phyloP scores from a whole-genome alignment of 1,140 invertebrate species.

The Apis cerana region DNA sequence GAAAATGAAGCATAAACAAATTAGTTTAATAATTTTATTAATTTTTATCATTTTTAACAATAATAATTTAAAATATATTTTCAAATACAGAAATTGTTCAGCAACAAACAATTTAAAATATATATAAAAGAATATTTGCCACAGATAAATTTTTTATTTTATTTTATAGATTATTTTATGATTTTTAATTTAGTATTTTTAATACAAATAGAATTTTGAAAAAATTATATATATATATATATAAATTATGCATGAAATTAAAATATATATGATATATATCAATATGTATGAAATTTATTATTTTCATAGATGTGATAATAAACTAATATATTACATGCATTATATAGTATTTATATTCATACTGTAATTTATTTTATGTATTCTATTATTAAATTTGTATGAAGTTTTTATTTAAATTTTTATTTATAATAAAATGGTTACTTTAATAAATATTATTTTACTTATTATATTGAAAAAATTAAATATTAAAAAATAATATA shows the following conservation, averaged over 20 bases:
- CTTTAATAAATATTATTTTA: neutral
- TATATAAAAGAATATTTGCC: neutral
- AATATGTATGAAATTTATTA: too few relatives aligned
- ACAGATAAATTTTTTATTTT: too few relatives aligned
- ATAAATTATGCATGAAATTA: neutral
- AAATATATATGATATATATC: neutral
- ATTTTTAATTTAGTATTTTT: neutral
- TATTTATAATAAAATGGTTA: slow-evolving; percentile 18
- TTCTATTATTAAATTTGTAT: slow-evolving; percentile 15
- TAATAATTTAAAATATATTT: neutral
- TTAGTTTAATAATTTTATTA: neutral
- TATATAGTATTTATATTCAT: slow-evolving; percentile 18
- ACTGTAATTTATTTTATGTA: neutral
- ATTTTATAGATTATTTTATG: neutral
- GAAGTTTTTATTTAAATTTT: slow-evolving; percentile 21
- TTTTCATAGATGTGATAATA: neutral
- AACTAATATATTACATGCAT: neutral
- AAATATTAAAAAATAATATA: neutral
- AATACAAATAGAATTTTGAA: neutral
- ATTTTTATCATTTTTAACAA: neutral
- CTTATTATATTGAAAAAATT: neutral
- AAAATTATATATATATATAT: neutral
- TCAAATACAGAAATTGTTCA: neutral
- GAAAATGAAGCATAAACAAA: neutral
- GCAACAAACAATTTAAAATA: neutral